These are phyloP conservation scores for Phocoena phocoena DNA, from an alignment of 2,113 vertebrate species.

Conservation along the genomic window DNA sequence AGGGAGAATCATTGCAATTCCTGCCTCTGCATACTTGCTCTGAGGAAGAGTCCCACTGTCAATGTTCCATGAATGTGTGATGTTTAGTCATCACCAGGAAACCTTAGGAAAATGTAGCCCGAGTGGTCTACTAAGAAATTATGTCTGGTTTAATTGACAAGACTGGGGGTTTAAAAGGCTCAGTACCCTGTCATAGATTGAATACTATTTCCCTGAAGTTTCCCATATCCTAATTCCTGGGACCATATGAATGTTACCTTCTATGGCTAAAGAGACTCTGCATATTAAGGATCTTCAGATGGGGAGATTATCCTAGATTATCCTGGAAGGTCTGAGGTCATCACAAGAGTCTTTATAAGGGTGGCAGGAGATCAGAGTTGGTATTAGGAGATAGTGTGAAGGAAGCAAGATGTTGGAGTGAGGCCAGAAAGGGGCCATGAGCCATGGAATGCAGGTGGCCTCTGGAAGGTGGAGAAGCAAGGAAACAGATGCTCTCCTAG, in stretches of 20 bases:
- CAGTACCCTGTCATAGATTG: background rate
- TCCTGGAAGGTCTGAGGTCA: background rate
- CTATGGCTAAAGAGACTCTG: background rate
- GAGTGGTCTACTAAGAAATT: background rate
- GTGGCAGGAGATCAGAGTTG: too few relatives aligned
- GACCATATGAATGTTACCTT: background rate
- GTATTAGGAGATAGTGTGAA: background rate
- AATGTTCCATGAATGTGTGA: background rate
- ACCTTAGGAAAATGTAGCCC: background rate
- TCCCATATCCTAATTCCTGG: background rate
- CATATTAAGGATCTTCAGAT: background rate
- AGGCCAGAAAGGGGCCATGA: background rate
- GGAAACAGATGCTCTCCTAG: background rate
- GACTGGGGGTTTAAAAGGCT: background rate
- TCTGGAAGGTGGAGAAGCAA: background rate
- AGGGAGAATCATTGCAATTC: background rate
- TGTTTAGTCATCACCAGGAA: background rate
- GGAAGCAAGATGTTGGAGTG: background rate
- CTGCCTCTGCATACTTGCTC: background rate
- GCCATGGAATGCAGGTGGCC: rapidly evolving
- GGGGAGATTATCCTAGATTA: background rate
- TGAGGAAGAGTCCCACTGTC: background rate
- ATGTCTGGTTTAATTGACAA: background rate
- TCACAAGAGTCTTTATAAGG: too few relatives aligned
- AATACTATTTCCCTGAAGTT: background rate